A percentile compares a stretch with the other conserved stretches of the same genome.
These are phyloP conservation scores for Halichoerus grypus DNA, from an alignment of 2,113 vertebrate genomes.

Conservation along the genomic window DNA sequence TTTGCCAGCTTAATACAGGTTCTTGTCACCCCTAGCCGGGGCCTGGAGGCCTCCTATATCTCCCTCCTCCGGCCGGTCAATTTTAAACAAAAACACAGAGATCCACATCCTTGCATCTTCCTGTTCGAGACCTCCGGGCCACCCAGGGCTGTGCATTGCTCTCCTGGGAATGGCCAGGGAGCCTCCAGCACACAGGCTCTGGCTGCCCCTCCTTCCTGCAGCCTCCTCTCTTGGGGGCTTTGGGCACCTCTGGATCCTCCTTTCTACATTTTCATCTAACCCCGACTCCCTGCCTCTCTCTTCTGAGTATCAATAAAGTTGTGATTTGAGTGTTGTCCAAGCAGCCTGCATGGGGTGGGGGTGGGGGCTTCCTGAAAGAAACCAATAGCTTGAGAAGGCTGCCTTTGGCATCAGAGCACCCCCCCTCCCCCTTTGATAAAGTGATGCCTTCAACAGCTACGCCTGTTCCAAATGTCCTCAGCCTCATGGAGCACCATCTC, in stretches of 20 bases:
- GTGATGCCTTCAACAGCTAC: background rate
- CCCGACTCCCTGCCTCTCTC: background rate
- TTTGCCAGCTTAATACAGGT: background rate
- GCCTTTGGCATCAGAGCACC: background rate
- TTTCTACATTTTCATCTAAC: background rate
- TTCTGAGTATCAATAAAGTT: background rate
- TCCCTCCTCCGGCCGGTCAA: background rate
- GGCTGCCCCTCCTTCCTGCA: background rate
- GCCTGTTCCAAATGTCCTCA: background rate
- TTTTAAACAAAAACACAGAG: background rate
- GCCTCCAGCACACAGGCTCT: background rate
- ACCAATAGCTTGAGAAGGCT: background rate
- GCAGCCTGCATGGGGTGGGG: background rate
- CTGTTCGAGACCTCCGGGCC: background rate
- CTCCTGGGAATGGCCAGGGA: background rate
- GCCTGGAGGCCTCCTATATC: background rate
- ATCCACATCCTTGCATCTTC: background rate
- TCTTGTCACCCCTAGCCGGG: background rate
- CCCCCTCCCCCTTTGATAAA: background rate
- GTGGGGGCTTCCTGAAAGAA: background rate
- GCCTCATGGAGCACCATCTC: background rate
- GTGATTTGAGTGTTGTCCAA: background rate
- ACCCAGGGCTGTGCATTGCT: background rate
- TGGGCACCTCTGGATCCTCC: background rate
- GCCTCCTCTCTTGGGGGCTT: background rate